Percentiles rank a stretch among this genome's conserved stretches.
phyloP scores from a whole-genome alignment of 1,140 invertebrate genomes.

The Kradibia gibbosae region DNA sequence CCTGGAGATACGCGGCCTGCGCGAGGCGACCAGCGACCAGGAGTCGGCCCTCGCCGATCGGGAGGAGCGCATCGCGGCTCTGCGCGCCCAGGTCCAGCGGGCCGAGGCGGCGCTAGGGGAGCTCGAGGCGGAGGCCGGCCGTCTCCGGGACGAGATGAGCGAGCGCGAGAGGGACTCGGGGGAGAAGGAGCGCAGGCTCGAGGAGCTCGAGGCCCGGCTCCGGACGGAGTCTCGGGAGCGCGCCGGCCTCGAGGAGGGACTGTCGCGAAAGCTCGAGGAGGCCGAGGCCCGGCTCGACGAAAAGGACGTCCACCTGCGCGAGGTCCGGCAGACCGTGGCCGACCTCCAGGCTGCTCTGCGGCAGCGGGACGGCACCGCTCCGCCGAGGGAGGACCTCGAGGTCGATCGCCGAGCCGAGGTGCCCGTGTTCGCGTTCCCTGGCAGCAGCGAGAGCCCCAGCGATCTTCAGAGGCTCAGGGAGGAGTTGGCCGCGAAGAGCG shows the following conservation, averaged over 20 bases:
- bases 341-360: background rate
- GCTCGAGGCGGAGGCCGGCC: background rate
- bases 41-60: background rate
- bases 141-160: background rate
- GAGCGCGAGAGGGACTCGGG: background rate
- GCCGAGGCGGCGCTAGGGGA: background rate
- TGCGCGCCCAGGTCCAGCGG: background rate
- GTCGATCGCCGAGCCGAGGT: constrained; percentile 19
- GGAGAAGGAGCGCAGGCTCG: background rate
- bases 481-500: constrained; percentile 61
- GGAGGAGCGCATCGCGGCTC: background rate
- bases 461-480: constrained; percentile 56
- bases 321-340: background rate
- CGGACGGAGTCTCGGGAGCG: background rate
- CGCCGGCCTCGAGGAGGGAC: background rate
- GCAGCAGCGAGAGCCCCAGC: constrained; percentile 43
- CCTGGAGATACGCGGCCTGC: background rate
- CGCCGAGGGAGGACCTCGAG: background rate
- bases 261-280: background rate
- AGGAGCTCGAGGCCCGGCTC: background rate
- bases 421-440: constrained; percentile 52
- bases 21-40: background rate
- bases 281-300: background rate
- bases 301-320: background rate
- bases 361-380: background rate